A percentile compares a stretch with the other conserved stretches of the same genome.
Evolutionary conservation across 2,113 vertebrate species (phyloP).

Genomic region (Emydura subglobosa): DNA sequence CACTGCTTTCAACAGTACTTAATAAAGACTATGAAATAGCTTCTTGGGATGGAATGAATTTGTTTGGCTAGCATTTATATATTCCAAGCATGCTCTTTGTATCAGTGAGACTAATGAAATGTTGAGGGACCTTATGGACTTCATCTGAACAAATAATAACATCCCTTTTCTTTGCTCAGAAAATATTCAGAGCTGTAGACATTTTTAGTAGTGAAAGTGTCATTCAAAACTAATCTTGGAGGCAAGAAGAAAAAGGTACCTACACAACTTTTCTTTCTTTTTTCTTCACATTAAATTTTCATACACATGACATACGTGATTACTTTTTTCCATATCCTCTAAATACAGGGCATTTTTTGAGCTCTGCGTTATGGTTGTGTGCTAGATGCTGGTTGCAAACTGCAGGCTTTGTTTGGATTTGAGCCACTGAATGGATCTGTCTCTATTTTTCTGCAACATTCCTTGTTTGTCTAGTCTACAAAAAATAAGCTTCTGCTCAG

Average conservation of each 20-base stretch:
- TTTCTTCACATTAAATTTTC: neutral
- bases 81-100: constrained; percentile 21
- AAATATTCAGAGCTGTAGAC: neutral
- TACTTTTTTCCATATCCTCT: neutral
- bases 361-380: neutral
- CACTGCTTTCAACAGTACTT: constrained; percentile 44
- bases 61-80: neutral
- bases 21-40: constrained; percentile 14
- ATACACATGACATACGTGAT: neutral
- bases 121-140: neutral
- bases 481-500: neutral
- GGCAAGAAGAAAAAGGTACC: neutral
- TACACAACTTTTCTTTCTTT: neutral
- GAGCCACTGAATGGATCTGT: neutral
- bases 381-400: neutral
- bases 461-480: neutral
- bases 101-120: constrained; percentile 22
- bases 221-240: neutral
- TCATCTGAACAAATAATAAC: neutral
- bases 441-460: neutral
- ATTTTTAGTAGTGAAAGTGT: neutral
- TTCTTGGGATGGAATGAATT: constrained; percentile 23
- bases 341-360: neutral
- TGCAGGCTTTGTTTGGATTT: neutral
- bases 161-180: constrained; percentile 2